Evolutionary conservation across 2,797 vertebrate genomes (phyloP).

Genomic region (Oreochromis grahami): DNA sequence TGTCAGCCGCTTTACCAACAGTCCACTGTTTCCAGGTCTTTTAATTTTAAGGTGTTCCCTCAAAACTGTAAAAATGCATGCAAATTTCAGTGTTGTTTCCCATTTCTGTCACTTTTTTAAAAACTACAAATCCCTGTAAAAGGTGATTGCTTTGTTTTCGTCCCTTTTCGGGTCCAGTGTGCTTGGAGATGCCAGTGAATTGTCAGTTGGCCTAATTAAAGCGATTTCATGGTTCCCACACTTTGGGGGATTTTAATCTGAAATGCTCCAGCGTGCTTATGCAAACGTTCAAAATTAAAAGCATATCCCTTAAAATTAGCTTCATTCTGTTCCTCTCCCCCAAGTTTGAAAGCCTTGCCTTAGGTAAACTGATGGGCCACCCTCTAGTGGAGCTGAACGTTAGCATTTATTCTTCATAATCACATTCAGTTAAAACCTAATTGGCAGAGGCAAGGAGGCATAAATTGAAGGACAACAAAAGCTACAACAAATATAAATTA

Average conservation of each 20-base stretch:
- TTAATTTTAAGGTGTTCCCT: not conserved
- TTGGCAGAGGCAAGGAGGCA: conserved; percentile 68
- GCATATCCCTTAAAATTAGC: conserved; percentile 71
- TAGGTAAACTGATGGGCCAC: conserved; percentile 69
- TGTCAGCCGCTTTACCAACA: conserved; percentile 21
- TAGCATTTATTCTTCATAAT: conserved; percentile 78
- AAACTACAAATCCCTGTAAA: not conserved
- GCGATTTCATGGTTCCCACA: conserved; percentile 68
- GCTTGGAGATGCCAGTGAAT: conserved; percentile 42
- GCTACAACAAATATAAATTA: conserved; percentile 53
- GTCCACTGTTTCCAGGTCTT: not conserved
- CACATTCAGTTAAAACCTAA: conserved; percentile 77
- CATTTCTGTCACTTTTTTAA: not conserved
- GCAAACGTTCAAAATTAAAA: conserved; percentile 70
- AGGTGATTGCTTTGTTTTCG: conserved; percentile 39
- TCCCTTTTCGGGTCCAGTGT: conserved; percentile 27
- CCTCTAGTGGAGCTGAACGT: conserved; percentile 76
- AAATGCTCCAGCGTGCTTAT: conserved; percentile 68
- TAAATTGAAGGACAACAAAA: conserved; percentile 60
- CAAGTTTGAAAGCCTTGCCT: conserved; percentile 64
- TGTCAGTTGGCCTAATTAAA: conserved; percentile 69
- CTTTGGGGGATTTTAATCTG: conserved; percentile 66
- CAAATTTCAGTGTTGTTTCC: not conserved
- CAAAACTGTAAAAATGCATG: not conserved
- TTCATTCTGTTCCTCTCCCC: conserved; percentile 40